Conservation (phyloP, 2,113 vertebrate genomes). For the Cettia cetti region DNA sequence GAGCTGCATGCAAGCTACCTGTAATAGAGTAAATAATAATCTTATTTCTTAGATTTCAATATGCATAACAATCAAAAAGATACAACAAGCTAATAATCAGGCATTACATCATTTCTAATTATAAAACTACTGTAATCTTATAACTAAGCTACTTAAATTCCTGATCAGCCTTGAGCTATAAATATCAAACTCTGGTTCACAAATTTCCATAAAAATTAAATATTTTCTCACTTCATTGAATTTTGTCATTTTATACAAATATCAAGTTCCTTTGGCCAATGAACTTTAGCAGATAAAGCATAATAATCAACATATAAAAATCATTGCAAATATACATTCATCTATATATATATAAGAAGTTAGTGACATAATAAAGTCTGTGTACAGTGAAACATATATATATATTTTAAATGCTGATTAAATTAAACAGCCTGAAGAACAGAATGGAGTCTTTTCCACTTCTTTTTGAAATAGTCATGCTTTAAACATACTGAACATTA, state of each 20-base stretch:
- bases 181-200: neutral
- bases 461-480: neutral
- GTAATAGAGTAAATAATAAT: constrained; percentile 53
- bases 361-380: neutral
- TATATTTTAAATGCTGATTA: neutral
- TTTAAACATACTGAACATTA: neutral
- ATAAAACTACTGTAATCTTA: neutral
- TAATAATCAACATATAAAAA: neutral
- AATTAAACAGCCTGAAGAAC: neutral
- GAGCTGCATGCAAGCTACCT: constrained; percentile 99
- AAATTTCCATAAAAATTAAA: neutral
- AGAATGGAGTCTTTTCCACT: fast-evolving
- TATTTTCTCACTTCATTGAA: neutral
- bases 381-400: neutral
- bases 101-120: neutral
- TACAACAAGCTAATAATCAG: neutral
- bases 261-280: neutral
- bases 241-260: neutral
- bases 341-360: neutral
- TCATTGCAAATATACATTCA: neutral
- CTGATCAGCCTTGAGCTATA: neutral
- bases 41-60: neutral
- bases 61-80: neutral
- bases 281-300: neutral
- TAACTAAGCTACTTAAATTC: neutral